Conservation (phyloP, 2,888 invertebrate genomes). For the Drosophila putrida region DNA sequence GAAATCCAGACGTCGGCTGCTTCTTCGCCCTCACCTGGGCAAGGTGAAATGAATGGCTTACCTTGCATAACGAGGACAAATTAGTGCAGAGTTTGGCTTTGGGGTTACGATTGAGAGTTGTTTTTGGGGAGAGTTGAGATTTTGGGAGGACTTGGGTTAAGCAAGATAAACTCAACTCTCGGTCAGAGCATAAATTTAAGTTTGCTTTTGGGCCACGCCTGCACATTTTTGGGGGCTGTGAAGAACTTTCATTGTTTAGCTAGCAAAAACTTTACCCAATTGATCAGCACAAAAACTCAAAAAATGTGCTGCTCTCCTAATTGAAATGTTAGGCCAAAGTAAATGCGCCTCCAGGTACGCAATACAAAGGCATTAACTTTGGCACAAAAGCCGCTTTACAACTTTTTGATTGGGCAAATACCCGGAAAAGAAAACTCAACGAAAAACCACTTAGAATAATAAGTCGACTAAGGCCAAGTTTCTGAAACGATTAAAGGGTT, state of each 20-base stretch:
- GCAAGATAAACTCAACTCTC: conserved; percentile 54
- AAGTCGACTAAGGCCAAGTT: conserved; percentile 45
- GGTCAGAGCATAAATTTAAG: conserved; percentile 52
- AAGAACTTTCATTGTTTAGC: conserved; percentile 49
- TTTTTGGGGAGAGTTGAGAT: neutral
- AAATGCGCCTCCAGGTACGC: conserved; percentile 39
- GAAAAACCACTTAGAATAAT: conserved; percentile 65
- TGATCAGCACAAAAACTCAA: conserved; percentile 58
- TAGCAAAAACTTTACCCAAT: conserved; percentile 57
- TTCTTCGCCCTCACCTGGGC: conserved; percentile 1
- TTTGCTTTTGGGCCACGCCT: conserved; percentile 47
- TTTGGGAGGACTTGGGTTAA: conserved; percentile 20
- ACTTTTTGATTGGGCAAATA: conserved; percentile 69
- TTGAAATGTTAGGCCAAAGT: conserved; percentile 57
- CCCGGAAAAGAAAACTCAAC: conserved; percentile 36
- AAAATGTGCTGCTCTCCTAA: conserved; percentile 46
- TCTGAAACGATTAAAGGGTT: conserved; percentile 27
- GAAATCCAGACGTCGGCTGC: conserved; percentile 32
- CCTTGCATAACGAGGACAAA: conserved; percentile 70
- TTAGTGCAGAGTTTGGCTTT: conserved; percentile 39
- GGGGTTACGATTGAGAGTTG: conserved; percentile 4
- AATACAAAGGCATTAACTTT: conserved; percentile 19
- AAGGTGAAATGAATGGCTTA: conserved; percentile 55
- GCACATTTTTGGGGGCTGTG: conserved; percentile 32
- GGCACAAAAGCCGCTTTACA: conserved; percentile 55